Base-by-base conservation (phyloP, 2,797 vertebrate genomes). In the Ibycter americanus region DNA sequence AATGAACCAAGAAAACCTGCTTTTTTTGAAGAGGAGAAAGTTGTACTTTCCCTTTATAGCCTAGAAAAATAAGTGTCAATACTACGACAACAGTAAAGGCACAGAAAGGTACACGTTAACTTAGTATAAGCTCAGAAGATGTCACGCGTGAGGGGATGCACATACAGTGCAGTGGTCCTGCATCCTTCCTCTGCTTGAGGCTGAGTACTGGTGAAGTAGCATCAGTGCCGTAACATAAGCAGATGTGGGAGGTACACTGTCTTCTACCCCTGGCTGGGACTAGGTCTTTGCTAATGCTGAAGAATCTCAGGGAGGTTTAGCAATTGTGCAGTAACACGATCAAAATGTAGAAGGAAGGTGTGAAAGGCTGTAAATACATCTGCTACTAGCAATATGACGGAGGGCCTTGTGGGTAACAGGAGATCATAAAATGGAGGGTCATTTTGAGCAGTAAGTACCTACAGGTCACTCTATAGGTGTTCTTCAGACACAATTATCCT, bases 1-100 rank as follows among this genome's bases (percentile, higher is more conserved):
- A 96, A 96, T 97, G 88, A 97, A 94, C 89, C 89, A 93, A 96
- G 96, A 97, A 98, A 97, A 86, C 26, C 85, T 70, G 62, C 76
- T 51, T 93, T 87, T 88, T 88, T 36, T 42, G 8, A 59, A 68
- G 65, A 61, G 14, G 36, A 83, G 63, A 40, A 94, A 95, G 63
- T 90, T 87, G n/a, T 80, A 56, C 15, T 93, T 38, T 90, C 44
- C 63, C 56, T 94, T 93, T 83, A 59, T 62, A 74, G 76, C 67
- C 67, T 89, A 84, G 70, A 93, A 95, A 94, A 94, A 93, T 63
- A 58, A 86, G 15, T 22, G 38, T 66, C 40, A 16, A 58, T 78
- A 38, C 86, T 89, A 36, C 25, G 84, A 56, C 34, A 83, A 70
- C 55, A 87, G 54, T 5, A 32, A 79, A 94, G 61, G 74, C 51